phyloP scores from a whole-genome alignment of 2,113 vertebrate genomes.

The Pristiophorus japonicus region DNA sequence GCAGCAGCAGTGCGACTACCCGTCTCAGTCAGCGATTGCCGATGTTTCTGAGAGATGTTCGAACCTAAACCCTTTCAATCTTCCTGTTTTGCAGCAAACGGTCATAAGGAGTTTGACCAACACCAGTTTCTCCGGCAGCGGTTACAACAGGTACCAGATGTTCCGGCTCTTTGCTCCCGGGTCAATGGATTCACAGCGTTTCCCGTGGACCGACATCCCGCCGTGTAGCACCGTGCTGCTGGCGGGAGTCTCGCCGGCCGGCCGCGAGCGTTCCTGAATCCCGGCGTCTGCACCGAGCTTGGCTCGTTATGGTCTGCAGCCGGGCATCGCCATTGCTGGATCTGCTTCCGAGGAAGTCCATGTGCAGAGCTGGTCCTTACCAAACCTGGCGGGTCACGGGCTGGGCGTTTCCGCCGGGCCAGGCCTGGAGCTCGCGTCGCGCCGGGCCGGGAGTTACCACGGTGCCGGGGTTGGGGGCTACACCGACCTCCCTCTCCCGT shows the following conservation, averaged over 20 bases:
- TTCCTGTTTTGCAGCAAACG: slow-evolving; percentile 75
- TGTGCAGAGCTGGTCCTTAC: not conserved
- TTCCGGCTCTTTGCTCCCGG: not conserved
- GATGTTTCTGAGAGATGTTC: not conserved
- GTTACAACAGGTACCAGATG: slow-evolving; percentile 81
- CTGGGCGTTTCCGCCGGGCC: no score
- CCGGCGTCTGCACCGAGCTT: not conserved
- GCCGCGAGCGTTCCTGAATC: not conserved
- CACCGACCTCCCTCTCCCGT: no score
- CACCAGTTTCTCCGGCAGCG: slow-evolving; percentile 86
- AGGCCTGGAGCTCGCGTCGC: no score
- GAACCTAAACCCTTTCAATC: not conserved
- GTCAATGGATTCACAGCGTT: not conserved
- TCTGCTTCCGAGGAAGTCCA: not conserved
- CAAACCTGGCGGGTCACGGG: not conserved
- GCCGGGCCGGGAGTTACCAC: no score
- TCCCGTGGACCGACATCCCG: not conserved
- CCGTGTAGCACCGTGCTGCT: not conserved
- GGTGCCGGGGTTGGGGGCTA: no score
- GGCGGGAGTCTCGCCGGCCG: not conserved
- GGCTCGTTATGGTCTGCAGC: not conserved
- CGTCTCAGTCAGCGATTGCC: not conserved
- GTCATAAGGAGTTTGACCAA: slow-evolving; percentile 85
- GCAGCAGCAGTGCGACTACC: not conserved
- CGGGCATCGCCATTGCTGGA: not conserved